These are phyloP conservation scores for Trichogramma evanescens DNA, from an alignment of 2,888 invertebrate species.

Conservation along the genomic window DNA sequence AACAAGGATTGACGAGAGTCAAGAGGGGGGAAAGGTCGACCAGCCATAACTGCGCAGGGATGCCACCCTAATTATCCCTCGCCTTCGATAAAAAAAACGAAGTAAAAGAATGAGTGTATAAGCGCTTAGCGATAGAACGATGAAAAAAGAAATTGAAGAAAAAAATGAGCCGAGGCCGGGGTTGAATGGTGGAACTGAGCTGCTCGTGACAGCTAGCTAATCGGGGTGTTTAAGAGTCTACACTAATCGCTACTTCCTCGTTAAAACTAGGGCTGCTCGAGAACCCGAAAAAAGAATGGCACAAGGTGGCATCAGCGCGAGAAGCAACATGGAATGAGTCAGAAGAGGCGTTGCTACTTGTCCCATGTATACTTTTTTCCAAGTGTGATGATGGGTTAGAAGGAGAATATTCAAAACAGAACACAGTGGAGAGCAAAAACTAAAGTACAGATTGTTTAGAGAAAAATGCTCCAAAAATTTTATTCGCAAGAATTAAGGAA, in stretches of 20 bases:
- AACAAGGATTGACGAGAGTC: background rate
- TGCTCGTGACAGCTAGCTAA: slow-evolving; percentile 48
- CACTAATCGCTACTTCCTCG: slow-evolving; percentile 46
- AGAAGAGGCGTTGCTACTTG: slow-evolving; percentile 22
- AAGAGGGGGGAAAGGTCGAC: slow-evolving; percentile 20
- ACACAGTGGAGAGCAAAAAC: slow-evolving; percentile 24
- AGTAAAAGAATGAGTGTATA: slow-evolving; percentile 21
- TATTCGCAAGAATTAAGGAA: too few relatives aligned
- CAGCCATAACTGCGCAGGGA: slow-evolving; percentile 40
- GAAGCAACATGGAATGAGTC: slow-evolving; percentile 10
- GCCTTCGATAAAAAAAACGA: slow-evolving; percentile 39
- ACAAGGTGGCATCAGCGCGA: background rate
- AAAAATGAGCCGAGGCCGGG: slow-evolving; percentile 44
- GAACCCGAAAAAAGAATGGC: slow-evolving; percentile 13
- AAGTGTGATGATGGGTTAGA: slow-evolving; percentile 44
- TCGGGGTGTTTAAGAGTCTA: slow-evolving; percentile 49
- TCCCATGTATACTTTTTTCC: slow-evolving; percentile 32
- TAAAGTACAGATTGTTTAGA: too few relatives aligned
- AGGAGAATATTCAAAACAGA: slow-evolving; percentile 19
- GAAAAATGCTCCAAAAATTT: too few relatives aligned
- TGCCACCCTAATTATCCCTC: slow-evolving; percentile 46
- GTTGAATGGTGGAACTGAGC: slow-evolving; percentile 30
- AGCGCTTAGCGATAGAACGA: slow-evolving; percentile 23
- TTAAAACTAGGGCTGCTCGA: slow-evolving; percentile 42
- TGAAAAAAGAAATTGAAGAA: slow-evolving; percentile 44